Evolutionary conservation across 92 coral and sea anemone species (phyloP), one percentile per base, ranked within the genome.

Genomic region (Bergia sp.): DNA sequence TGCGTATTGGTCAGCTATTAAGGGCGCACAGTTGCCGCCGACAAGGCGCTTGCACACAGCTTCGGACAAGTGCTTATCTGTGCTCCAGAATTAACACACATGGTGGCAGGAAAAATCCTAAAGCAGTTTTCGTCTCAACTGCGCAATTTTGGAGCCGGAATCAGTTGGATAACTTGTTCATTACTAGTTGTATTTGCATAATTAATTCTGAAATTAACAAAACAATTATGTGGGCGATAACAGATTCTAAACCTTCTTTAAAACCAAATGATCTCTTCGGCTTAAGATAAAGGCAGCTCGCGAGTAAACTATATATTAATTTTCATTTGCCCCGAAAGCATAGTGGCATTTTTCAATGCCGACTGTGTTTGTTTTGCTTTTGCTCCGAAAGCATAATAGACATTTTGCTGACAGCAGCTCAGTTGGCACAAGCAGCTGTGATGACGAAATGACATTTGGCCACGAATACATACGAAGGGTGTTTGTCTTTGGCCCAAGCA

Each of bases 1-100:
- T 85, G 93, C 92, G 91, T 91, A 94, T 94, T 92, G 91, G 92
- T 89, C 92, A 93, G 93, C 98, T 91, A 92, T 92, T 93, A 91
- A 82, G 83, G 81, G 58, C 39, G 77, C 83, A 73, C 53, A 67
- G 78, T 37, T 47, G 41, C 55, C 50, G 66, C 81, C 85, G 79
- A 42, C 29, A 37, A 79, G 88, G 71, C 69, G 76, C 58, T 69
- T 7, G n/a, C 50, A 65, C 80, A 58, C 92, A 85, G 79, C 64
- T 40, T 71, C 88, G 71, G 80, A 58, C 87, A 53, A 37, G 40
- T 45, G 37, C 79, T 72, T 53, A 88, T 82, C 79, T 80, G 16
- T 37, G 69, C 53, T 43, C 75, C 39, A 44, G 65, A 84, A 84
- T 45, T 71, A 71, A 71, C 67, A 23, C 76, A 77, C 86, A 87